Evolutionary conservation across 2,113 vertebrate species (phyloP).

Genomic region (Podarcis cretensis): DNA sequence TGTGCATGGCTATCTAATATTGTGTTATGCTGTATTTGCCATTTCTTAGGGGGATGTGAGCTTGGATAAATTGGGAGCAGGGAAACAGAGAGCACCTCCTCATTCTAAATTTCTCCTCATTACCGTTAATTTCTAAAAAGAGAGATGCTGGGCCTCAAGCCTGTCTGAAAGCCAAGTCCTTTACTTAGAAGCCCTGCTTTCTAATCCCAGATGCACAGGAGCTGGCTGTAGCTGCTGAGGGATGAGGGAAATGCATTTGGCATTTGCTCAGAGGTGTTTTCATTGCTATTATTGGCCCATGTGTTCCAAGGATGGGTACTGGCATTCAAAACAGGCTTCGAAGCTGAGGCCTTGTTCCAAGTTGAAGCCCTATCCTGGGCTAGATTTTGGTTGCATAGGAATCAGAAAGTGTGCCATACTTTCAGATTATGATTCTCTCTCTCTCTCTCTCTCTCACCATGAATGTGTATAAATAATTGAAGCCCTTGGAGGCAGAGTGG

Average conservation of each 20-base stretch:
- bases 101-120: neutral
- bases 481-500: neutral
- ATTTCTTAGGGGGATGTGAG: neutral
- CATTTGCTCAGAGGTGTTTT: neutral
- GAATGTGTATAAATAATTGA: conserved; percentile 17
- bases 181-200: conserved; percentile 4
- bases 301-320: neutral
- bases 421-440: neutral
- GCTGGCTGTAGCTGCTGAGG: neutral
- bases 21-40: neutral
- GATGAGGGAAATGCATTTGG: neutral
- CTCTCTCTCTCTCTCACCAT: neutral
- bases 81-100: neutral
- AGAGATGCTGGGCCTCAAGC: neutral
- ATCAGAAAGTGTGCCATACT: neutral
- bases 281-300: neutral
- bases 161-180: neutral
- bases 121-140: neutral
- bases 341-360: neutral
- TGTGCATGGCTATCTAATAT: too few species aligned
- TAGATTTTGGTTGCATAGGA: neutral
- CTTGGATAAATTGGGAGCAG: neutral
- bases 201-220: conserved; percentile 6
- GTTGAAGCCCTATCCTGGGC: neutral
- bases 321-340: conserved; percentile 1